Conservation (phyloP, 1,140 invertebrate genomes). For the Drosophila cardini region DNA sequence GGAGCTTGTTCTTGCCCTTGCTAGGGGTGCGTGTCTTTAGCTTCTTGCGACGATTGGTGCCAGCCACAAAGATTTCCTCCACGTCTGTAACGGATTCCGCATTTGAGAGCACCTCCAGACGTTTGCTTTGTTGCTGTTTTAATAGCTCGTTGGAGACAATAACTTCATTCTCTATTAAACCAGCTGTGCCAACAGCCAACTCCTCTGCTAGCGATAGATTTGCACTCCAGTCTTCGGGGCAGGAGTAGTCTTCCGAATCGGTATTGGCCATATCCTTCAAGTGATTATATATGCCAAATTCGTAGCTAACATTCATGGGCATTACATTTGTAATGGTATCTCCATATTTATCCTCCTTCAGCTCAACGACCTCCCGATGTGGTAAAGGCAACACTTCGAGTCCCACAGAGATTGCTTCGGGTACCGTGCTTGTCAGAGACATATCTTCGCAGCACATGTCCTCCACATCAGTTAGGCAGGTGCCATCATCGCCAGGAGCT, state of each 20-base stretch:
- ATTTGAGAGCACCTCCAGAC: conserved; percentile 67
- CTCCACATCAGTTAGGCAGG: conserved; percentile 83
- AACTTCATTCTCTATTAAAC: conserved; percentile 71
- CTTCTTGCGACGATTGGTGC: conserved; percentile 78
- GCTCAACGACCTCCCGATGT: conserved; percentile 85
- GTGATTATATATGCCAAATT: conserved; percentile 77
- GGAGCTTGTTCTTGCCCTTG: conserved; percentile 71
- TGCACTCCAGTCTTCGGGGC: conserved; percentile 77
- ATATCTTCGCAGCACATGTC: conserved; percentile 82
- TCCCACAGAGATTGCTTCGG: conserved; percentile 61
- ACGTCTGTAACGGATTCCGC: conserved; percentile 85
- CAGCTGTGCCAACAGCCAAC: conserved; percentile 24
- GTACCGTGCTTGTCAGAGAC: conserved; percentile 24
- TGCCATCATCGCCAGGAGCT: conserved; percentile 68
- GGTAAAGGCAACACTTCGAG: conserved; percentile 80
- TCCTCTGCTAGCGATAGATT: conserved; percentile 59
- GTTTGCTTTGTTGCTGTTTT: conserved; percentile 69
- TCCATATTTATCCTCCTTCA: conserved; percentile 85
- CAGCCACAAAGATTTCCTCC: conserved; percentile 85
- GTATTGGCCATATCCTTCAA: conserved; percentile 80
- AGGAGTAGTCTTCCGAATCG: conserved; percentile 85
- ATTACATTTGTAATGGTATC: conserved; percentile 85
- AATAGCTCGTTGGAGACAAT: conserved; percentile 76
- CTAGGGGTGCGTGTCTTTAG: conserved; percentile 72
- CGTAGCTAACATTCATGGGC: conserved; percentile 84